Evolutionary conservation across 2,888 invertebrate genomes (phyloP).

Genomic region (Leucophenga montana): DNA sequence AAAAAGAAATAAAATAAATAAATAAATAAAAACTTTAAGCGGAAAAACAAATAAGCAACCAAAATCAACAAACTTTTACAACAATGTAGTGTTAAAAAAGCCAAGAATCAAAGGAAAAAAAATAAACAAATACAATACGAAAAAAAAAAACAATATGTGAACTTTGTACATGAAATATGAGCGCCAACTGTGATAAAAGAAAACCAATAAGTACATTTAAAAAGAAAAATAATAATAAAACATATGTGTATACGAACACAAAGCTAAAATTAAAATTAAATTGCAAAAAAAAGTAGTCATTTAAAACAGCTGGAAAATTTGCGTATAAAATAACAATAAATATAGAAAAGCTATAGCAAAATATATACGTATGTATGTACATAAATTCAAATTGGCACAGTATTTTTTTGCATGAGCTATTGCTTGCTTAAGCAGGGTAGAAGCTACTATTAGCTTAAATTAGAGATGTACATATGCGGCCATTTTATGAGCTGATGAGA

Average conservation of each 20-base stretch:
- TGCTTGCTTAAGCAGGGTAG: no score
- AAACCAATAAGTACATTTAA: slow-evolving; percentile 9
- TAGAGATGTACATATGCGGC: no score
- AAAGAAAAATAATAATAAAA: slow-evolving; percentile 15
- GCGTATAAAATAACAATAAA: no score
- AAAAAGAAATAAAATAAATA: slow-evolving; percentile 64
- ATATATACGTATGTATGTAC: no score
- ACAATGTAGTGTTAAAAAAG: neutral
- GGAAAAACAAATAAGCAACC: neutral
- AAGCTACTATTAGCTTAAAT: no score
- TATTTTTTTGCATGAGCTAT: no score
- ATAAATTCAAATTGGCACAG: no score
- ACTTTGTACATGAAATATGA: slow-evolving; percentile 53
- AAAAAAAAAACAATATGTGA: slow-evolving; percentile 52
- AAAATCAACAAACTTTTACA: slow-evolving; percentile 11
- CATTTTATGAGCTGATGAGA: no score
- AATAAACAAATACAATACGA: slow-evolving; percentile 30
- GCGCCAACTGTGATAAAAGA: slow-evolving; percentile 5
- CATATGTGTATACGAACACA: neutral
- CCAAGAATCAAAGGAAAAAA: neutral
- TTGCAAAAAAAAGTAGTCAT: no score
- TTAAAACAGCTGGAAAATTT: no score
- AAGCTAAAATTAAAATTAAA: neutral
- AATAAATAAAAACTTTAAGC: slow-evolving; percentile 24
- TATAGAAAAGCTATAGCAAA: no score